These are phyloP conservation scores for Amblyraja radiata DNA, from an alignment of 2,797 vertebrate species.

Conservation along the genomic window DNA sequence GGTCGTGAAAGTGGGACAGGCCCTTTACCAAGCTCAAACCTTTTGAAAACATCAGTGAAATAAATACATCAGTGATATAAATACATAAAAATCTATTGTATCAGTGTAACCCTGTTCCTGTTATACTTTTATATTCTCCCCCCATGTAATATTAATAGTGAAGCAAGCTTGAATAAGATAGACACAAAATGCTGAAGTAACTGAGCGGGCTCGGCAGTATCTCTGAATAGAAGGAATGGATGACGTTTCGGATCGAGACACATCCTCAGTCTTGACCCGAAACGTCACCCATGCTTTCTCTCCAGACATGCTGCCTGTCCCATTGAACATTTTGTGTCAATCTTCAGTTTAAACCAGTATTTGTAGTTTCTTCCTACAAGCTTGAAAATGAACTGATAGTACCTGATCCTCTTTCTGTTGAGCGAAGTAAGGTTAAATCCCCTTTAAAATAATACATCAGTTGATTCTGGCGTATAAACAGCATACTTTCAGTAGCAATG, in stretches of 20 bases:
- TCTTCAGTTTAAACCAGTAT: too few relatives aligned
- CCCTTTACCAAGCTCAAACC: neutral
- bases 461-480: constrained; percentile 59
- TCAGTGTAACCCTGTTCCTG: neutral
- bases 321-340: too few relatives aligned
- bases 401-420: neutral
- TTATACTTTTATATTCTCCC: neutral
- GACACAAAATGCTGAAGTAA: too few relatives aligned
- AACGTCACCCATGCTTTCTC: too few relatives aligned
- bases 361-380: too few relatives aligned
- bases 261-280: too few relatives aligned
- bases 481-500: constrained; percentile 51
- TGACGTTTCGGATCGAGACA: too few relatives aligned
- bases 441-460: constrained; percentile 55
- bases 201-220: too few relatives aligned
- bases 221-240: too few relatives aligned
- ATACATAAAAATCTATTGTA: neutral
- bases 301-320: too few relatives aligned
- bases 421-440: constrained; percentile 44
- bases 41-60: neutral
- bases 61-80: neutral
- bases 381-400: neutral
- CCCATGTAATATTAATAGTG: neutral
- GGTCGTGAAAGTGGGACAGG: too few relatives aligned
- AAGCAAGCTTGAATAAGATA: neutral